Evolutionary conservation across 2,797 vertebrate genomes (phyloP), one percentile per base, ranked within the genome.

Genomic region (Urophycis tenuis): DNA sequence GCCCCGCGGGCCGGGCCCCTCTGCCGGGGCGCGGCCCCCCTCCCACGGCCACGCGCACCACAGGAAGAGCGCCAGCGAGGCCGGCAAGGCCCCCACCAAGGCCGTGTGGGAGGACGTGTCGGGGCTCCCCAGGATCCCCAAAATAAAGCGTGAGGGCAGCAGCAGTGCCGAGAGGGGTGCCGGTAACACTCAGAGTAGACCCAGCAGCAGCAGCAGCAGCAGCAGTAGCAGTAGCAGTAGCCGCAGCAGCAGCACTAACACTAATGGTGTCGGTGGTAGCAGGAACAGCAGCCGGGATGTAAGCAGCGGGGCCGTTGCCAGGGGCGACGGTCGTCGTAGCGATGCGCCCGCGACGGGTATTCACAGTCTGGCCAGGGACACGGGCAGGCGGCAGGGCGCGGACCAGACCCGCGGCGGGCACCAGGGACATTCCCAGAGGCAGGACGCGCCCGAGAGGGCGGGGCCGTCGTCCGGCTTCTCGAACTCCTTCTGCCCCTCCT

Each of bases 81-180:
- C 84, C 64, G 89, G 83, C 69, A 95, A 91, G 79, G 85, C 83
- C 14, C 82, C 92, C 10, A 78, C 84, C 8, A 95, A 94, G 73
- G 92, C 94, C 7, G 90, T 90, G 80, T 93, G 93, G 93, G 90
- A 93, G 2, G 95, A 95, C 77, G 93, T 97, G 77, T 95, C 95
- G 0, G 94, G 92, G 79, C 94, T 99, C 77, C 98, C 98, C 73
- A 92, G 94, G 88, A 99, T 98, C 94, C 98, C 98, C 90, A 99
- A 96, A 94, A 94, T 97, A 85, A 96, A 93, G 88, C 93, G 91
- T 79, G 94, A 95, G 79, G 82, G 75, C 69, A 77, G 76, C 30
- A 71, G 84, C 25, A 29, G 10, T 67, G 53, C 53, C 64, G 53
- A 71, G 78, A 34, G 74, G 79, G 81, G 82, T 71, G 53, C 76